These are phyloP conservation scores for Paramuricea clavata DNA, from an alignment of 92 coral and sea anemone genomes.

Conservation along the genomic window DNA sequence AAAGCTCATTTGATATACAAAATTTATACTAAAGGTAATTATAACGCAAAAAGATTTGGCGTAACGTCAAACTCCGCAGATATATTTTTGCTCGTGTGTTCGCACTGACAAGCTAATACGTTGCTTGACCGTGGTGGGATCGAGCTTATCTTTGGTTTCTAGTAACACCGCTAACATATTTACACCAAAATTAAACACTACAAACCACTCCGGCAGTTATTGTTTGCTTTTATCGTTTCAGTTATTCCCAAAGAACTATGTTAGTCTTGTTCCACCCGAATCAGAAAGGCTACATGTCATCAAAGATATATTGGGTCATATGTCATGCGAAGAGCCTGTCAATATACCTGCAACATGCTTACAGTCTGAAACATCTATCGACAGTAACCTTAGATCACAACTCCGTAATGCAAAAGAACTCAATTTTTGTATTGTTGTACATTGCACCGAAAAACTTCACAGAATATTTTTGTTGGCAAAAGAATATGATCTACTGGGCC, in stretches of 20 bases:
- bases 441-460: neutral
- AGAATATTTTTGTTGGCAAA: constrained; percentile 4
- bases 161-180: too few species aligned
- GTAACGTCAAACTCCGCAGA: too few species aligned
- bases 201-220: too few species aligned
- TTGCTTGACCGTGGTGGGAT: too few species aligned
- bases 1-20: too few species aligned
- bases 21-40: too few species aligned
- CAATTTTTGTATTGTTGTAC: constrained; percentile 13
- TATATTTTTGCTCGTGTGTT: too few species aligned
- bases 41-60: too few species aligned
- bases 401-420: neutral
- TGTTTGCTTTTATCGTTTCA: neutral
- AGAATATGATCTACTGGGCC: neutral
- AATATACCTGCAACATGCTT: constrained; percentile 21
- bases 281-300: constrained; percentile 1
- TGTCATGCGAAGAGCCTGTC: neutral
- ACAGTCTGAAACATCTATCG: neutral
- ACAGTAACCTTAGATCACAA: neutral
- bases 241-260: neutral
- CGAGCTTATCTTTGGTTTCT: too few species aligned
- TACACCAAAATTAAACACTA: too few species aligned
- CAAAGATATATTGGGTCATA: neutral
- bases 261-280: constrained; percentile 29
- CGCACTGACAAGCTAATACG: too few species aligned